These are phyloP conservation scores for Dasypogon diadema DNA, from an alignment of 2,888 invertebrate genomes.

Conservation along the genomic window DNA sequence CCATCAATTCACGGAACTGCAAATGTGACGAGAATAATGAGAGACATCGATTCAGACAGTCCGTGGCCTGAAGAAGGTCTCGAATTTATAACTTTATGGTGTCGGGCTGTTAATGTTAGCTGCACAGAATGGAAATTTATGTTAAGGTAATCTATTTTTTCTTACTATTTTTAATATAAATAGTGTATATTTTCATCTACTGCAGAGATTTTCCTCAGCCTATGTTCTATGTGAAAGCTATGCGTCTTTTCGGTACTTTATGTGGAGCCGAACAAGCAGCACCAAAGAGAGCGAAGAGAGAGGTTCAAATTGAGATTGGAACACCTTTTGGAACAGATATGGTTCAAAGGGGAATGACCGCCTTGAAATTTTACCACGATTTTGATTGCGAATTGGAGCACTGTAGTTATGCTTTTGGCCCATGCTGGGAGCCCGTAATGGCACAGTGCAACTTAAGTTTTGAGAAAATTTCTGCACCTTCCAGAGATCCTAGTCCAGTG, in stretches of 20 bases:
- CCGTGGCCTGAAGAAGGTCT: slow-evolving; percentile 93
- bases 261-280: slow-evolving; percentile 91
- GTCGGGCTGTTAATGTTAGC: slow-evolving; percentile 84
- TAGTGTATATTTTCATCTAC: neutral
- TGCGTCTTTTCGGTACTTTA: slow-evolving; percentile 90
- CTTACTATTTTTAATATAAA: neutral
- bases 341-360: slow-evolving; percentile 93
- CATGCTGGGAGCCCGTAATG: slow-evolving; percentile 96
- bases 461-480: slow-evolving; percentile 88
- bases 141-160: slow-evolving; percentile 69
- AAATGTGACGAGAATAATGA: slow-evolving; percentile 79
- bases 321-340: slow-evolving; percentile 84
- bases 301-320: slow-evolving; percentile 76
- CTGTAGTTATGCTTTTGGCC: slow-evolving; percentile 95
- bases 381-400: slow-evolving; percentile 92
- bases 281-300: slow-evolving; percentile 72
- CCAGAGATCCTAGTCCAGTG: slow-evolving; percentile 92
- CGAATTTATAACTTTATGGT: slow-evolving; percentile 94
- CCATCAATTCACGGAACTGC: slow-evolving; percentile 85
- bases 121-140: slow-evolving; percentile 89
- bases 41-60: slow-evolving; percentile 87
- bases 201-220: slow-evolving; percentile 93
- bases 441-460: slow-evolving; percentile 74
- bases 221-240: slow-evolving; percentile 83
- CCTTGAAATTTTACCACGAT: slow-evolving; percentile 98